These are phyloP conservation scores for Altica lythri DNA, from an alignment of 2,888 invertebrate genomes.

Conservation along the genomic window DNA sequence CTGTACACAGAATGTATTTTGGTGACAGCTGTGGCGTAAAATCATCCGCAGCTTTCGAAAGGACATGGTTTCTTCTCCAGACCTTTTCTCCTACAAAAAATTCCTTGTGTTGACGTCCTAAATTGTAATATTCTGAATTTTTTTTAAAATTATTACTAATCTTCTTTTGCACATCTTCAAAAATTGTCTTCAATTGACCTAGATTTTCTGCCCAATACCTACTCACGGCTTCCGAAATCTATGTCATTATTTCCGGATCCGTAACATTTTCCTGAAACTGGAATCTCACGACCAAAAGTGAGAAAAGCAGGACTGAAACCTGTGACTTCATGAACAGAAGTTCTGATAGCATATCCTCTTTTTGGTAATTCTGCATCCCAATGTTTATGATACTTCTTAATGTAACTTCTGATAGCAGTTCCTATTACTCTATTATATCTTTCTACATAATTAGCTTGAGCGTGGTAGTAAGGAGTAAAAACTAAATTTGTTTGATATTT, in stretches of 20 bases:
- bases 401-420: not conserved
- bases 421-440: not conserved
- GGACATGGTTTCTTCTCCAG: slow-evolving; percentile 9
- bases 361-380: slow-evolving; percentile 1
- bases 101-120: too few relatives aligned
- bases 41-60: not conserved
- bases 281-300: not conserved
- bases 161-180: not conserved
- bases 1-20: slow-evolving; percentile 8
- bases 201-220: not conserved
- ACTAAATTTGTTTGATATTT: not conserved
- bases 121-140: too few relatives aligned
- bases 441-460: not conserved
- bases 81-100: slow-evolving; percentile 7
- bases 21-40: slow-evolving; percentile 16
- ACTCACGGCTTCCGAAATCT: not conserved
- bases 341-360: not conserved
- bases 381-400: not conserved
- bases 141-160: not conserved
- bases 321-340: not conserved
- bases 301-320: slow-evolving; percentile 1
- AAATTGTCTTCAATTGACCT: not conserved
- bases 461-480: not conserved
- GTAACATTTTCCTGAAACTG: not conserved
- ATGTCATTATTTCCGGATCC: not conserved